phyloP scores from a whole-genome alignment of 2,113 vertebrate species.

The Psettodes erumei region DNA sequence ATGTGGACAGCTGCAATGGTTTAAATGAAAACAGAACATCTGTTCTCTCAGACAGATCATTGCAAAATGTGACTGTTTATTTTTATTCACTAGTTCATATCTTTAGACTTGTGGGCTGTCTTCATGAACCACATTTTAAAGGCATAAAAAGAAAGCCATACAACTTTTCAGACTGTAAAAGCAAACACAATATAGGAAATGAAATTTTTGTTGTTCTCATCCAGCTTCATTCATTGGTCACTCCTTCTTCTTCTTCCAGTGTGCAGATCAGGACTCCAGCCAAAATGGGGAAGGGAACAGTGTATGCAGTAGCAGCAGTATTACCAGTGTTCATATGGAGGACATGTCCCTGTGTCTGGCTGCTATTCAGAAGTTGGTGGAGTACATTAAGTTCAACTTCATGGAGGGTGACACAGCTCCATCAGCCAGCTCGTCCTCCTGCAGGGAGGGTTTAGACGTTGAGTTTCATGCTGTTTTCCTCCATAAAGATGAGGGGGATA shows the following conservation, averaged over 20 bases:
- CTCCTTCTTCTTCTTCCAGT: conserved; percentile 34
- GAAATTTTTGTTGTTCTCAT: too few relatives aligned
- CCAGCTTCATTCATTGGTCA: neutral
- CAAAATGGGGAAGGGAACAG: conserved; percentile 45
- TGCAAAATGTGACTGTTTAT: neutral
- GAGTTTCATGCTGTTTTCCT: conserved; percentile 91
- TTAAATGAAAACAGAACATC: neutral
- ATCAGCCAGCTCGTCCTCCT: neutral
- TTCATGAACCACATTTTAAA: too few relatives aligned
- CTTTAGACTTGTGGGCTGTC: too few relatives aligned
- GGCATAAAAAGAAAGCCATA: too few relatives aligned
- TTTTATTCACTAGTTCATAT: too few relatives aligned
- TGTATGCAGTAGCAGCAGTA: conserved; percentile 33
- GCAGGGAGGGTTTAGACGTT: conserved; percentile 76
- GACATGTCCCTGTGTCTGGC: conserved; percentile 85
- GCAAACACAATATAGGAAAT: neutral
- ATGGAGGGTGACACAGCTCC: conserved; percentile 78
- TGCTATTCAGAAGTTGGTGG: conserved; percentile 90
- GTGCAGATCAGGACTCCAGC: conserved; percentile 29
- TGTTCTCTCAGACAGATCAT: neutral
- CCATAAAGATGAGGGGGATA: conserved; percentile 82
- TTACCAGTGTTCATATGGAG: conserved; percentile 44
- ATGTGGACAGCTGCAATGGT: neutral
- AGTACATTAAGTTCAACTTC: conserved; percentile 96
- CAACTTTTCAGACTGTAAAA: neutral